Evolutionary conservation across 2,888 invertebrate species (phyloP), one percentile per base, ranked within the genome.

Genomic region (Bugulina stolonifera): DNA sequence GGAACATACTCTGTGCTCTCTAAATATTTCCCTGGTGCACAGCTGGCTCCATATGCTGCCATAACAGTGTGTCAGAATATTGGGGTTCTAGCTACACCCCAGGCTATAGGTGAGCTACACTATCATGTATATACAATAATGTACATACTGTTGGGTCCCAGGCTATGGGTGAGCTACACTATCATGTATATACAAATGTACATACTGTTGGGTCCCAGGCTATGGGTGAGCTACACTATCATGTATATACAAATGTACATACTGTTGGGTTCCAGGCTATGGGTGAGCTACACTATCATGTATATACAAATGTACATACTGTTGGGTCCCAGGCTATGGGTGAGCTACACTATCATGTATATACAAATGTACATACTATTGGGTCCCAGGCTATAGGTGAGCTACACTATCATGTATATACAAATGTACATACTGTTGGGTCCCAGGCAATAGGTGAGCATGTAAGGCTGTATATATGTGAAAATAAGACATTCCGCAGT

Each of bases 61-160:
- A 64, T 64, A 2, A 64, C 64, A 3, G 64, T 64, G 5, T 64
- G 64, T n/a, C 64, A 64, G 32, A 64, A 64, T 32, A 64, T 64
- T 14, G 64, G 64, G 18, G 64, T 64, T 34, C 22, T 64, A 32
- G 64, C 32, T n/a, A 64, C 64, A 22, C 64, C 64, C 27, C 64
- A 64, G n/a, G 10, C 18, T 43, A 18, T 43, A 10, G 43, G 43
- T 43, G 43, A 43, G 43, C 18, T 43, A 43, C 10, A 18, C 43
- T 43, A 43, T 10, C 10, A 10, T 18, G 5, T 43, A 43, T 43
- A 43, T 43, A 43, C 18, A 43, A 43, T 10, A 18, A 5, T 10
- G 5, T 5, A 43, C 43, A 5, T 18, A 43, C 10, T 43, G 18
- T 43, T 43, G 10, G 18, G 43, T 43, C 10, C 43, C 18, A 43